Conservation (phyloP, 2,797 vertebrate genomes). For the Cirrhinus molitorella region DNA sequence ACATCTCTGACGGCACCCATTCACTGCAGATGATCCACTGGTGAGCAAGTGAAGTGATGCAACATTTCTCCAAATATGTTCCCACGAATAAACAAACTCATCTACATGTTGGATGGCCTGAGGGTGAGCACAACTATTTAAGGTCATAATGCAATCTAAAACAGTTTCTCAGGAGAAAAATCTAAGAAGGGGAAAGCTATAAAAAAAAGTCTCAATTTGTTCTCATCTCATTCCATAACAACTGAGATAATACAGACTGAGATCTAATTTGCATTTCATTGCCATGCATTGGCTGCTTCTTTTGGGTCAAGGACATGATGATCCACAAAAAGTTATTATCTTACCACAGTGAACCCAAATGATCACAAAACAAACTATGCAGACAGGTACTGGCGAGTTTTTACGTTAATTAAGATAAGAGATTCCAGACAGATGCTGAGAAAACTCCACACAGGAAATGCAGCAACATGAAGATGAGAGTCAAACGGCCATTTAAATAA, state of each 20-base stretch:
- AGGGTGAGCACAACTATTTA: not conserved
- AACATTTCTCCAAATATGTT: not conserved
- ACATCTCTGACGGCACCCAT: not conserved
- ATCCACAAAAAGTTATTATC: not conserved
- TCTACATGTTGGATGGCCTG: not conserved
- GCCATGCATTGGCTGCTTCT: not conserved
- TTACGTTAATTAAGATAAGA: not conserved
- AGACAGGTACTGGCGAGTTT: not conserved
- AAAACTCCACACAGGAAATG: not conserved
- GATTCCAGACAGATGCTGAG: conserved; percentile 5
- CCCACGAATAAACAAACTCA: not conserved
- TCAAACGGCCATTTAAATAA: conserved; percentile 41
- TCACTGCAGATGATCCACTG: not conserved
- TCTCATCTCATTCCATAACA: not conserved
- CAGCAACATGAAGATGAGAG: conserved; percentile 24
- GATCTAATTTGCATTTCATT: not conserved
- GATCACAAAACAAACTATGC: not conserved
- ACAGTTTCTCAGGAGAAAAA: not conserved
- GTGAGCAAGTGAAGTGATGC: not conserved
- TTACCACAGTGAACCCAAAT: not conserved
- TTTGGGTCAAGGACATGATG: not conserved
- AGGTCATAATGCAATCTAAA: not conserved
- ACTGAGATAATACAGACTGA: not conserved
- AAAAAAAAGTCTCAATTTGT: not conserved
- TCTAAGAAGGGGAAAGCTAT: not conserved